Conservation (phyloP, 2,113 vertebrate genomes). For the Lagopus muta region DNA sequence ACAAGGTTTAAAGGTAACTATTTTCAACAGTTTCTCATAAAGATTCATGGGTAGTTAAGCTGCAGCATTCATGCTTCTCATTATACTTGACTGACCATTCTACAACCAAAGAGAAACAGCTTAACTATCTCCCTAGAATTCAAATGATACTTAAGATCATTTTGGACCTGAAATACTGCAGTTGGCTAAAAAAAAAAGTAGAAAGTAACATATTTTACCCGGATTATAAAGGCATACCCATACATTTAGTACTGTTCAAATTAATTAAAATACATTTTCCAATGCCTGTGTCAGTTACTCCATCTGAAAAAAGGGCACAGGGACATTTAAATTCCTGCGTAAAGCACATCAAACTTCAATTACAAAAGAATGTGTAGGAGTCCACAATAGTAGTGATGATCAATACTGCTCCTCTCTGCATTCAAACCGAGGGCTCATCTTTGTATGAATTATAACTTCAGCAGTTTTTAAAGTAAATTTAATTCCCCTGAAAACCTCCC, state of each 20-base stretch:
- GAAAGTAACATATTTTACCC: background rate
- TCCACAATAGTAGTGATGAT: background rate
- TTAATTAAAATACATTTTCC: background rate
- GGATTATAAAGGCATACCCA: background rate
- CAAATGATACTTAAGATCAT: background rate
- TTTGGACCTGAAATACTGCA: background rate
- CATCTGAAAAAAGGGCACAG: background rate
- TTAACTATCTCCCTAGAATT: background rate
- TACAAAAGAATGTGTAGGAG: background rate
- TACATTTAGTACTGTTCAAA: background rate
- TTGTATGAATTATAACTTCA: background rate
- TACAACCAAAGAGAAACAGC: background rate
- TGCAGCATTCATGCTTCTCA: background rate
- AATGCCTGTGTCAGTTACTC: background rate
- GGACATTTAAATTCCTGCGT: background rate
- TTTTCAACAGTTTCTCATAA: background rate
- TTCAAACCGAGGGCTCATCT: background rate
- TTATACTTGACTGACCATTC: background rate
- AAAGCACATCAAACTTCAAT: background rate
- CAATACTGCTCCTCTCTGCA: background rate
- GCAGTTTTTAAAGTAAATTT: slow-evolving; percentile 7
- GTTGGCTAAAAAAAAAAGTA: background rate
- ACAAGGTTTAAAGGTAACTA: background rate
- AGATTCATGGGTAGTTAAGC: background rate
- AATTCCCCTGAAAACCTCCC: background rate